Evolutionary conservation across 1,140 invertebrate genomes (phyloP), one percentile per base, ranked within the genome.

Genomic region (Halyomorpha halys): DNA sequence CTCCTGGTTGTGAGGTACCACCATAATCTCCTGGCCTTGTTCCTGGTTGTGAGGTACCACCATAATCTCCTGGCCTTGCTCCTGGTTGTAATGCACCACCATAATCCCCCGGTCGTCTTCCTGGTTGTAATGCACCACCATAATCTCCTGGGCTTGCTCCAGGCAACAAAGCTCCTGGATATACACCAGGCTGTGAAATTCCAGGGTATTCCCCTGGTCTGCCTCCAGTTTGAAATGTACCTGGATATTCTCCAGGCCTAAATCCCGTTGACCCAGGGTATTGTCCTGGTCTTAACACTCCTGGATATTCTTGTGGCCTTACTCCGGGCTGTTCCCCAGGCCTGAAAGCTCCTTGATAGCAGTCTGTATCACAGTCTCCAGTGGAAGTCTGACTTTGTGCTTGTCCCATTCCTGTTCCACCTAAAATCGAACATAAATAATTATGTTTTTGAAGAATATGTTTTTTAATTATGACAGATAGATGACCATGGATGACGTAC

Each of bases 341-440:
- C 16, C 30, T 49, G 27, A 27, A 21, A 34, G 19, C 60, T n/a
- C 61, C 65, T 39, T 66, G 66, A 56, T 62, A 53, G 68, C 76
- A 80, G 30, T 72, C 75, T 59, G 77, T 74, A 62, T 78, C 79
- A 16, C 73, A 74, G 13, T 66, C 70, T 16, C 72, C 69, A 34
- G 74, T 73, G 6, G 74, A 74, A 9, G 78, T 77, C 73, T 79
- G 79, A 77, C 87, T 90, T 76, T 90, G 87, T 1, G 93, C 76
- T 96, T 94, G 79, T 97, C 98, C 97, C 96, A 99, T 78, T 92
- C 92, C 30, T 97, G 77, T 56, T 91, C 92, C 49, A 97, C 91
- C 94, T 97, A 76, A 2, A 78, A 77, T n/a, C n/a, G n/a, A n/a
- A n/a, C n/a, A n/a, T n/a, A n/a, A n/a, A n/a, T n/a, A n/a, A n/a